Percentiles rank a stretch among this genome's conserved stretches.
Conservation (phyloP, 2,113 vertebrate genomes). For the Isichthys henryi region DNA sequence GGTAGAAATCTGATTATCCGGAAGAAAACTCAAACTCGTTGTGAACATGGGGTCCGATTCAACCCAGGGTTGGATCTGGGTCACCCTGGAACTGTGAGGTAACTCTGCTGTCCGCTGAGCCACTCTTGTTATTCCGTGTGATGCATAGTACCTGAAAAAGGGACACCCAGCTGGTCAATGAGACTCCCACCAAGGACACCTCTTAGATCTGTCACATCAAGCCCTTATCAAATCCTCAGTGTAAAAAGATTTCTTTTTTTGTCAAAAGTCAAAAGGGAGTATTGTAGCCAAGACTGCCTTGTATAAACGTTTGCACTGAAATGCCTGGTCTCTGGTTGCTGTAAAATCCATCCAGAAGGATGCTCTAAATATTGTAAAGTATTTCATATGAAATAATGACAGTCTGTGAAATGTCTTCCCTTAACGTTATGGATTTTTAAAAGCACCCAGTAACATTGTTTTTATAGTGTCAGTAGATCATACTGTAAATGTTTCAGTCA, state of each 20-base stretch:
- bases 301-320: conserved; percentile 88
- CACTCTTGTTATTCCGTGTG: neutral
- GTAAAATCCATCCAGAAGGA: conserved; percentile 86
- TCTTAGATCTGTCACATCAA: neutral
- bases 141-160: neutral
- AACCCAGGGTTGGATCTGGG: neutral
- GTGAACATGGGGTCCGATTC: neutral
- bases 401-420: conserved; percentile 98
- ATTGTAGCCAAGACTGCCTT: conserved; percentile 82
- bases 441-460: conserved; percentile 93
- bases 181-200: neutral
- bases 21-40: neutral
- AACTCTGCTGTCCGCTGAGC: neutral
- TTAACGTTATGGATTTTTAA: conserved; percentile 87
- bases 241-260: conserved; percentile 46
- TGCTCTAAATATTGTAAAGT: conserved; percentile 90
- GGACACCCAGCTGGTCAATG: neutral
- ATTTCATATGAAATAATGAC: conserved; percentile 90
- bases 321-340: conserved; percentile 83
- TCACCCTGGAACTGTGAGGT: neutral
- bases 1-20: neutral
- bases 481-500: conserved; percentile 98
- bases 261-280: conserved; percentile 35
- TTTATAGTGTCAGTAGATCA: conserved; percentile 91
- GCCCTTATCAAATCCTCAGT: conserved; percentile 2